Conservation (phyloP, 2,888 invertebrate species). For the Folsomia candida region DNA sequence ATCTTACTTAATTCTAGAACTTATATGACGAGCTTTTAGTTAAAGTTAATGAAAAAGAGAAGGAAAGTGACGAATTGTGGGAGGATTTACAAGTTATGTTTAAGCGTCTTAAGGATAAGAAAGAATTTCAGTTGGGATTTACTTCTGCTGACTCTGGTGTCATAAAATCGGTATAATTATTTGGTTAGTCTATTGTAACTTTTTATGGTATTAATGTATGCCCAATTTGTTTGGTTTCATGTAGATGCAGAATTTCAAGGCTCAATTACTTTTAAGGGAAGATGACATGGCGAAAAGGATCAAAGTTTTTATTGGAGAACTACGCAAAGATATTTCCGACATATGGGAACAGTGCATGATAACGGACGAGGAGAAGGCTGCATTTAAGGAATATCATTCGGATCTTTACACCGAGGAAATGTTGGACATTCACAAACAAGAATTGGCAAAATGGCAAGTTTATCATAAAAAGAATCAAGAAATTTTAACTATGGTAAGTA, state of each 20-base stretch:
- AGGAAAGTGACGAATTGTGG: slow-evolving; percentile 18
- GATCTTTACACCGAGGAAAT: slow-evolving; percentile 34
- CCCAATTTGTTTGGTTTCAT: no score
- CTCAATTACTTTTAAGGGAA: no score
- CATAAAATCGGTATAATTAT: slow-evolving; percentile 27
- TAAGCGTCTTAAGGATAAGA: slow-evolving; percentile 22
- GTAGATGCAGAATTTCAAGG: no score
- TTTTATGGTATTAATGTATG: no score
- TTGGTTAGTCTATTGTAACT: no score
- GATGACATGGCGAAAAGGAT: no score
- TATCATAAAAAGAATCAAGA: slow-evolving; percentile 40
- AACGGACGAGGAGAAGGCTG: slow-evolving; percentile 32
- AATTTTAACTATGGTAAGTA: slow-evolving; percentile 30
- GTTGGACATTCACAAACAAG: slow-evolving; percentile 31
- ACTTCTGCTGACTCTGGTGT: slow-evolving; percentile 29
- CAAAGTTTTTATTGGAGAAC: slow-evolving; percentile 28
- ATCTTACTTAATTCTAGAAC: slow-evolving; percentile 19
- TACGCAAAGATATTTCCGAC: slow-evolving; percentile 27
- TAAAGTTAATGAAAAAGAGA: slow-evolving; percentile 11
- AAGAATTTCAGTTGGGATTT: slow-evolving; percentile 32
- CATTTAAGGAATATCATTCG: slow-evolving; percentile 28
- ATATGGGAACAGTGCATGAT: slow-evolving; percentile 40
- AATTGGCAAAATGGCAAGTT: slow-evolving; percentile 32
- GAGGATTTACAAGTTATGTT: slow-evolving; percentile 15
- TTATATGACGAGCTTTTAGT: slow-evolving; percentile 17